Conservation (phyloP, 2,888 invertebrate species). For the Yponomeuta cagnagella region DNA sequence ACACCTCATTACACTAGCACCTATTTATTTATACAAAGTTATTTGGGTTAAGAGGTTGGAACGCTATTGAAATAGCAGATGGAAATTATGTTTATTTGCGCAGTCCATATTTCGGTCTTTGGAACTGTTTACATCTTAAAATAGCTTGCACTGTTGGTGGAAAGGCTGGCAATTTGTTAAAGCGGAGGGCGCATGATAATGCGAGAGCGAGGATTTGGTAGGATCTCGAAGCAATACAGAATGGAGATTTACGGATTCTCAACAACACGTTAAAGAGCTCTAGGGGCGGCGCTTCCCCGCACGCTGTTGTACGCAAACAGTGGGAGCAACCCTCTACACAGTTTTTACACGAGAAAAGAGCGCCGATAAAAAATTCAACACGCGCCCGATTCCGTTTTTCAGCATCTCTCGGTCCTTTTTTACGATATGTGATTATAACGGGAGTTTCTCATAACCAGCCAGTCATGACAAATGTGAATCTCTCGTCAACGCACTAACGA, state of each 20-base stretch:
- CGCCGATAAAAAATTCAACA: constrained; percentile 58
- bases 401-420: constrained; percentile 43
- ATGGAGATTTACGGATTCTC: constrained; percentile 39
- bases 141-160: background rate
- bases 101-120: constrained; percentile 6
- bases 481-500: background rate
- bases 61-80: constrained; percentile 16
- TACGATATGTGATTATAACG: constrained; percentile 34
- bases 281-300: constrained; percentile 36
- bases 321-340: constrained; percentile 39
- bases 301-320: constrained; percentile 43
- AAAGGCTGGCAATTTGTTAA: background rate
- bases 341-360: constrained; percentile 45
- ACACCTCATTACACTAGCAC: constrained; percentile 35
- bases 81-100: background rate
- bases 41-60: constrained; percentile 34
- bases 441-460: constrained; percentile 32
- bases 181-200: background rate
- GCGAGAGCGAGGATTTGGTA: background rate
- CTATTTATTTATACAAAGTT: constrained; percentile 36
- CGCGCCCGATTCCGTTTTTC: constrained; percentile 50
- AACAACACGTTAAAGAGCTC: constrained; percentile 49
- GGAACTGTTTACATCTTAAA: constrained; percentile 18
- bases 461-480: background rate
- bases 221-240: background rate